Evolutionary conservation across 2,113 vertebrate genomes (phyloP), one percentile per base, ranked within the genome.

Genomic region (Nematolebias whitei): DNA sequence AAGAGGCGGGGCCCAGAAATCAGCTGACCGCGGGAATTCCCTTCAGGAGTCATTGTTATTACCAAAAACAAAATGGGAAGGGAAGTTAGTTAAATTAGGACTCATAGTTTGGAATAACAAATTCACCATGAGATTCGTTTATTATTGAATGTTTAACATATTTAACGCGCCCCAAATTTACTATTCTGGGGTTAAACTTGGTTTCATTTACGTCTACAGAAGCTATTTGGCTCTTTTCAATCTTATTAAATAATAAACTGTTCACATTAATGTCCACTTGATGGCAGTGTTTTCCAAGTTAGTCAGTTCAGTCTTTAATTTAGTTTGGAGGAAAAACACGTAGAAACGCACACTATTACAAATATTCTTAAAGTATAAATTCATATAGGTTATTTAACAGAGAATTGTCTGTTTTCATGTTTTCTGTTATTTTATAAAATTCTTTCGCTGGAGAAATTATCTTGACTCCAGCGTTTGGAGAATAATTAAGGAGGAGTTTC

Each of bases 1-100:
- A 11, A 0, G 60, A 15, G 51, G 55, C 32, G 55, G 40, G 11
- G 18, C 2, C 32, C 19, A 52, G 2, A 9, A 8, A 14, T 55
- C 85, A 80, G 69, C 67, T 83, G 84, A 76, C 39, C 5, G 41
- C 20, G 81, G 87, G 87, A 80, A 82, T 86, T 86, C 81, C 86
- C 85, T 18, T 1, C 4, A 67, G 32, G 45, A 58, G 68, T 88
- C 80, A 75, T 76, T n/a, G 10, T 10, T 23, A 35, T 10, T 10
- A 35, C 40, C n/a, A 20, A 48, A 1, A 0, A 2, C 48, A 16
- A n/a, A 38, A 16, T 35, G 32, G 32, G 13, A 38, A 7, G 4
- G 62, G 65, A 67, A 32, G 39, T 63, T 54, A 68, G 68, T 53
- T 13, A 4, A 61, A 43, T 5, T 43, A 16, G 3, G 13, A 43